Evolutionary conservation across 2,888 invertebrate species (phyloP).

Genomic region (Alsophila aescularia): DNA sequence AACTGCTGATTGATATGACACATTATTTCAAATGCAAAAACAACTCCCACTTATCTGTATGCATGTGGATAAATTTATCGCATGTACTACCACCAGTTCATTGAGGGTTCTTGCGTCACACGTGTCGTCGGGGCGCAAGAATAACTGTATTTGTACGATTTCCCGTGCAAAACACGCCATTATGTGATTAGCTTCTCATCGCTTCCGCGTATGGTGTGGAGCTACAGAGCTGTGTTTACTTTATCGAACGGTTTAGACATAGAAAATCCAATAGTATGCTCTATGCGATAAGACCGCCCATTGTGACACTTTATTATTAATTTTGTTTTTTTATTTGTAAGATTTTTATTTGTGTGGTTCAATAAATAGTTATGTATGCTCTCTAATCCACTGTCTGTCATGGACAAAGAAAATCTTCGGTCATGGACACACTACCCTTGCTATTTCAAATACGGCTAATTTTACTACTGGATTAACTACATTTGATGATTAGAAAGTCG

Average conservation of each 20-base stretch:
- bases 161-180: slow-evolving; percentile 43
- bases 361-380: background rate
- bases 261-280: slow-evolving; percentile 11
- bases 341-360: no score
- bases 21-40: background rate
- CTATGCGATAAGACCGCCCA: no score
- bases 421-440: background rate
- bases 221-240: slow-evolving; percentile 29
- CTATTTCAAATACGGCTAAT: background rate
- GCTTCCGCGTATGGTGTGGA: slow-evolving; percentile 48
- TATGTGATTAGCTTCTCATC: slow-evolving; percentile 45
- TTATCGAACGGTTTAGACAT: slow-evolving; percentile 2
- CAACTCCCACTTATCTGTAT: slow-evolving; percentile 22
- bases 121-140: slow-evolving; percentile 41
- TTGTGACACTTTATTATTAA: no score
- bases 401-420: slow-evolving; percentile 8
- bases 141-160: slow-evolving; percentile 56
- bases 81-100: slow-evolving; percentile 25
- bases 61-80: background rate
- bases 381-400: slow-evolving; percentile 20
- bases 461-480: no score
- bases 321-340: no score
- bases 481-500: background rate
- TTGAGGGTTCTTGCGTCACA: slow-evolving; percentile 47
- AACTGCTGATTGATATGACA: background rate